phyloP scores from a whole-genome alignment of 2,113 vertebrate species.

The Forbesichthys papilliferus region DNA sequence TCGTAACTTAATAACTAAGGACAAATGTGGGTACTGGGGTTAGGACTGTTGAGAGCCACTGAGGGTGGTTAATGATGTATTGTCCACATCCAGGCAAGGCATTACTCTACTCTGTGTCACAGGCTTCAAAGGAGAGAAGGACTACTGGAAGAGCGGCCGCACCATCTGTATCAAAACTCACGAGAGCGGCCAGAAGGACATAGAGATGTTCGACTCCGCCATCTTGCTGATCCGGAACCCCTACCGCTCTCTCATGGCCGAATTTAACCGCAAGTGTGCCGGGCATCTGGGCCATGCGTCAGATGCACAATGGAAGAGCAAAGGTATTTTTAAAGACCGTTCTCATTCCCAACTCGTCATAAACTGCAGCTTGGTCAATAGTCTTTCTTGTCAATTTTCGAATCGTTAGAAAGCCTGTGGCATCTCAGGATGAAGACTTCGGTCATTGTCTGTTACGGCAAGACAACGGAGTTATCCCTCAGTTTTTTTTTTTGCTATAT shows the following conservation, averaged over 20 bases:
- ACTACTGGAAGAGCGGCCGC: slow-evolving; percentile 94
- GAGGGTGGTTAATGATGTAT: not conserved
- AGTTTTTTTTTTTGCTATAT: no score
- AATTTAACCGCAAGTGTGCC: slow-evolving; percentile 95
- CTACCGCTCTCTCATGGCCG: slow-evolving; percentile 89
- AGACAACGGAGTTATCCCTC: no score
- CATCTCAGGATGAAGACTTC: no score
- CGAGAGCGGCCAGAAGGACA: slow-evolving; percentile 91
- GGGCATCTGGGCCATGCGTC: slow-evolving; percentile 96
- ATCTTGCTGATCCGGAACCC: slow-evolving; percentile 95
- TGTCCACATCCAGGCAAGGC: not conserved
- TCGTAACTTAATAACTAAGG: no score
- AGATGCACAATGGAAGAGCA: slow-evolving; percentile 91
- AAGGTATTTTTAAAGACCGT: slow-evolving; percentile 75
- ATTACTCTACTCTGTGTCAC: not conserved
- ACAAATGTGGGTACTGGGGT: no score
- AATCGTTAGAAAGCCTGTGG: no score
- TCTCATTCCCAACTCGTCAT: no score
- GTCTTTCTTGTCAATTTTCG: no score
- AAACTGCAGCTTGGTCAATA: no score
- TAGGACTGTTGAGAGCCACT: no score
- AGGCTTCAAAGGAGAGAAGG: slow-evolving; percentile 99
- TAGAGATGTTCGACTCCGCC: slow-evolving; percentile 91
- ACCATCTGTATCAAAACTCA: slow-evolving; percentile 97
- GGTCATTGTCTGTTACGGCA: no score